Base-by-base conservation (phyloP, 2,113 vertebrate genomes). In the Cebus imitator region DNA sequence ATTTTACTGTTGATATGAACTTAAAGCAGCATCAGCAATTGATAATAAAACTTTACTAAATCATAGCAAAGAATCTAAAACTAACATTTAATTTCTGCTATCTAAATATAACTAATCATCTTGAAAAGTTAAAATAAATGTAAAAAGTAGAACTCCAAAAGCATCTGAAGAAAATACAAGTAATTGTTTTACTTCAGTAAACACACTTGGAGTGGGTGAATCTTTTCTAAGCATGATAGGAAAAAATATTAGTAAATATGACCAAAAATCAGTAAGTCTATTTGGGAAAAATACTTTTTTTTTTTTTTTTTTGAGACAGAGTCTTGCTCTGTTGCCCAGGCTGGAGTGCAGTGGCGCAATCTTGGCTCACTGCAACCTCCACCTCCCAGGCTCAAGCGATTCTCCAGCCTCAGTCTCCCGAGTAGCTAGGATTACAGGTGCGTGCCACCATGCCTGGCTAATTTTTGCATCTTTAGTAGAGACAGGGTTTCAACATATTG, bases 1-100 rank as follows among this genome's bases (percentile, higher is more conserved):
- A 84, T 87, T 58, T 91, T 91, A 75, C 5, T 88, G 35, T 80
- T 80, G 66, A 82, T 30, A 95, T 32, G 8, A 76, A 95, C 68
- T 83, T 94, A 95, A 89, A 88, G 18, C 32, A 95, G 79, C 55
- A 87, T 84, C 37, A 87, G 23, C 93, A 58, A 90, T 7, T 95
- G 55, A 93, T 75, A 85, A 92, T 78, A 83, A 89, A 92, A 92
- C 9, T 80, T 80, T 66, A 78, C 37, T 45, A 94, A 70, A 84
- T 90, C 20, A 72, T 27, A 88, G 52, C 25, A 88, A 87, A 81
- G 18, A 50, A 80, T 40, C 8, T 37, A 75, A 81, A 76, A 16
- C 35, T 68, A 70, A 79, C 17, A 83, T 57, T 79, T 94, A 84
- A 68, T 84, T 87, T 73, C 1, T 66, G 91, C 95, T 70, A 12